Conservation (phyloP, 2,888 invertebrate genomes). For the Baronia brevicornis region DNA sequence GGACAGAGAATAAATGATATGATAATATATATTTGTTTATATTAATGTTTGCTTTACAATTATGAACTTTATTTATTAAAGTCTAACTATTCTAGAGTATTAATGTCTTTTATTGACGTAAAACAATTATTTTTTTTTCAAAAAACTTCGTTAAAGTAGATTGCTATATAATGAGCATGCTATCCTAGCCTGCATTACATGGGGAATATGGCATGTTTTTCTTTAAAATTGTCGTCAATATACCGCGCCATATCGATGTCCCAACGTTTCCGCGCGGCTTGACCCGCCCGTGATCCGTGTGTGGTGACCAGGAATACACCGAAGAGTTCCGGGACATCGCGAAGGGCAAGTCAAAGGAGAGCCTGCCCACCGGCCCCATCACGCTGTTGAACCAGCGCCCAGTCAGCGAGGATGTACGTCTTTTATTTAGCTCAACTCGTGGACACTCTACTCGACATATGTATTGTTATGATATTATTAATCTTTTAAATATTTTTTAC, state of each 20-base stretch:
- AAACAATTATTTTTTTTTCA: slow-evolving; percentile 1
- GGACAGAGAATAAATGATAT: slow-evolving; percentile 25
- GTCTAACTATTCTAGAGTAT: too few relatives aligned
- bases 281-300: slow-evolving; percentile 65
- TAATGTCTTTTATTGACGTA: too few relatives aligned
- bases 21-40: background rate
- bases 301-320: slow-evolving; percentile 88
- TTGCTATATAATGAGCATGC: too few relatives aligned
- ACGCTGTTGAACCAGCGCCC: slow-evolving; percentile 96
- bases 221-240: too few relatives aligned
- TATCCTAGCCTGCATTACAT: too few relatives aligned
- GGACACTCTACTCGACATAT: slow-evolving; percentile 9
- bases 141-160: too few relatives aligned
- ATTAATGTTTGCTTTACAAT: too few relatives aligned
- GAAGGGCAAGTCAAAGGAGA: slow-evolving; percentile 95
- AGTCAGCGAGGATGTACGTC: slow-evolving; percentile 94
- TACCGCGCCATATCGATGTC: slow-evolving; percentile 22
- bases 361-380: slow-evolving; percentile 92
- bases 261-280: slow-evolving; percentile 34
- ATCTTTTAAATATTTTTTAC: too few relatives aligned
- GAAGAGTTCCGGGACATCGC: slow-evolving; percentile 98
- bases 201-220: too few relatives aligned
- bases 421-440: slow-evolving; percentile 6
- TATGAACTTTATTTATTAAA: too few relatives aligned
- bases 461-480: slow-evolving; percentile 6